Base-by-base conservation (phyloP, 1,140 invertebrate genomes). In the Diprion similis region DNA sequence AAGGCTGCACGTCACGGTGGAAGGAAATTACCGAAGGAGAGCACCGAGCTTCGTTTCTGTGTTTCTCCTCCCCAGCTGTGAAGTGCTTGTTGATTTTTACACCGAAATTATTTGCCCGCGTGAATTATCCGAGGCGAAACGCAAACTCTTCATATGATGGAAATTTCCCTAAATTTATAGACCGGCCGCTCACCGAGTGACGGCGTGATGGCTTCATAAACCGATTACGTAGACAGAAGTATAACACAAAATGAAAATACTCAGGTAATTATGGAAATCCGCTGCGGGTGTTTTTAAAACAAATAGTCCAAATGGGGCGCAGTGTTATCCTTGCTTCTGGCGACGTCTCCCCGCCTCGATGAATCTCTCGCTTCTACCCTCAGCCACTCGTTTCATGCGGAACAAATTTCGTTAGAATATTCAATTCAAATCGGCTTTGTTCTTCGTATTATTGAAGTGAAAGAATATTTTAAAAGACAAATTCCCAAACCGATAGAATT, bases 201-300 rank as follows among this genome's bases (percentile, higher is more conserved):
- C 24, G 24, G 6, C 24, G 24, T 6, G 24, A 37, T 6, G 24
- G 24, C 24, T 6, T 37, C 24, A 37, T 59, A 59, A 59, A 59
- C 51, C 51, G 51, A 59, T 59, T 59, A 59, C 51, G 51, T 59
- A 8, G 51, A 59, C 51, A 17, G 51, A 59, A 59, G n/a, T 4
- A 59, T 59, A 59, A 59, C 51, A 59, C 9, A 59, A 59, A 59
- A 59, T 59, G 51, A 59, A 59, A 59, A 59, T 59, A 59, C 51
- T 59, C 51, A 13, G 4, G 11, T 59, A 59, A 59, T 59, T 59
- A 59, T 59, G 51, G 51, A 59, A 59, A 59, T 59, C 51, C 51
- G n/a, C 51, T 13, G 51, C 9, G 51, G n/a, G n/a, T 59, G 51
- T 59, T 59, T 59, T 59, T 59, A 15, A 59, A 59, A 59, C 51